These are phyloP conservation scores for Brachionus rotundiformis DNA, from an alignment of 1,140 invertebrate genomes.

Conservation along the genomic window DNA sequence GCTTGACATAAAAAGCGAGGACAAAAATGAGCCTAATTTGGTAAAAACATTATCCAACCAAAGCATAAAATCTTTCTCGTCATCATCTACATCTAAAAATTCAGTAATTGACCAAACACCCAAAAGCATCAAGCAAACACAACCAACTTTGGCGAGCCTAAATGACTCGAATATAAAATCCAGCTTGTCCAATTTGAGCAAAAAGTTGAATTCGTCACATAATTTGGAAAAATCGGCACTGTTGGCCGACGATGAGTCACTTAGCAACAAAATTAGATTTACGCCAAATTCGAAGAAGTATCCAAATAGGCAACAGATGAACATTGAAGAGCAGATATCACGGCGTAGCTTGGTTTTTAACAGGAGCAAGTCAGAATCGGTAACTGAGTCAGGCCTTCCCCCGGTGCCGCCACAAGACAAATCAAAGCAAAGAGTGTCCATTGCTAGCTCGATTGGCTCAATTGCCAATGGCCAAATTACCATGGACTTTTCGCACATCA, in stretches of 20 bases:
- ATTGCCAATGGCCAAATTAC: neutral
- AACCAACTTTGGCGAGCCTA: neutral
- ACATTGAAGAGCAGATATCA: neutral
- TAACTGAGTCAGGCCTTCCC: neutral
- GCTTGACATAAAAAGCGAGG: neutral
- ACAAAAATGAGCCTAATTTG: neutral
- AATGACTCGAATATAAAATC: neutral
- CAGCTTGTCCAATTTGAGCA: neutral
- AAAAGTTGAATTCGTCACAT: neutral
- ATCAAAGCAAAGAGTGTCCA: neutral
- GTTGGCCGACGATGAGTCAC: neutral
- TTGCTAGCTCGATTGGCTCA: neutral
- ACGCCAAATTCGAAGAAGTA: neutral
- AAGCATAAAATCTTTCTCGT: neutral
- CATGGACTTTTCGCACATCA: neutral
- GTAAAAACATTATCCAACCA: neutral
- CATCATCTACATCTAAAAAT: neutral
- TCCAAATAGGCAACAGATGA: neutral
- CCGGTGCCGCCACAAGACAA: neutral
- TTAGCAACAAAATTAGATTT: neutral
- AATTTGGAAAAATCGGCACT: slow-evolving; percentile 7
- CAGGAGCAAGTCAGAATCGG: neutral
- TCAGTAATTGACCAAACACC: neutral
- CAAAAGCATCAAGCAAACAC: neutral
- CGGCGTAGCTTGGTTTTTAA: neutral